phyloP scores from a whole-genome alignment of 2,797 vertebrate genomes.

The Fratercula arctica region DNA sequence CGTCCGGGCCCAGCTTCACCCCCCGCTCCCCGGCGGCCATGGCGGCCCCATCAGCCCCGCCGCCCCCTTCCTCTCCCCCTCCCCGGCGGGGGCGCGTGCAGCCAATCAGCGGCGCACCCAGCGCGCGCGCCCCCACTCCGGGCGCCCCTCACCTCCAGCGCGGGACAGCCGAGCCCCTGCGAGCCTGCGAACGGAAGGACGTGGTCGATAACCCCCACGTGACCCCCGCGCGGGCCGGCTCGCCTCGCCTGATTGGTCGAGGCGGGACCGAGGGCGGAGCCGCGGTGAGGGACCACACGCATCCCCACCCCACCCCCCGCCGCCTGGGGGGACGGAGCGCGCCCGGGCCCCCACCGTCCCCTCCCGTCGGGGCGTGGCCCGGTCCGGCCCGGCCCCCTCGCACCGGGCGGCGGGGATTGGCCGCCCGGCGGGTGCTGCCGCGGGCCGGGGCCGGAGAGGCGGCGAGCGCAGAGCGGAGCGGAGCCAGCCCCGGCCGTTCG shows the following conservation, averaged over 20 bases:
- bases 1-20: no score
- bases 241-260: not conserved
- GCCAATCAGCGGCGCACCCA: not conserved
- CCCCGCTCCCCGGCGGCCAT: not conserved
- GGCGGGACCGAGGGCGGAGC: not conserved
- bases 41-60: not conserved
- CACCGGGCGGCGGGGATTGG: not conserved
- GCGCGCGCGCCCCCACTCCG: not conserved
- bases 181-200: not conserved
- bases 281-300: not conserved
- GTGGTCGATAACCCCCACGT: not conserved
- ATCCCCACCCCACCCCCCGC: rapidly evolving
- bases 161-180: rapidly evolving
- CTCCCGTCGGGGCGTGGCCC: not conserved
- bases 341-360: no score
- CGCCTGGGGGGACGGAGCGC: not conserved
- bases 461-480: not conserved
- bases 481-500: not conserved
- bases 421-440: not conserved
- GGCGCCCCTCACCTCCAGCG: not conserved
- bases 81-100: not conserved
- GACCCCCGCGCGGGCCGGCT: not conserved
- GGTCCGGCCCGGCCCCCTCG: not conserved
- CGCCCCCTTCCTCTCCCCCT: rapidly evolving
- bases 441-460: not conserved